phyloP scores from a whole-genome alignment of 1,140 invertebrate species.

The Halictus rubicundus region DNA sequence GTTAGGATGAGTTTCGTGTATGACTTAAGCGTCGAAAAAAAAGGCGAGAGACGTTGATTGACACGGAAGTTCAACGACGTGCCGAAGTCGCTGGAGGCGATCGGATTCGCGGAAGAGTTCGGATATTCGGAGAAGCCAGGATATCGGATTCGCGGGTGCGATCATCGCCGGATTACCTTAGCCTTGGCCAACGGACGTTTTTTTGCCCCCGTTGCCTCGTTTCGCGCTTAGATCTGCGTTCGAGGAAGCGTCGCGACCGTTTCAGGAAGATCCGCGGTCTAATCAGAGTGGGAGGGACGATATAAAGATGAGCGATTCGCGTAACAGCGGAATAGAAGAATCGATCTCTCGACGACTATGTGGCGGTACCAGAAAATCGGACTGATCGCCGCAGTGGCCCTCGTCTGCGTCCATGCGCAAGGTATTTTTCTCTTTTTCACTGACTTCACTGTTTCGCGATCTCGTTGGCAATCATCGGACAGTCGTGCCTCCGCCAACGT shows the following conservation, averaged over 20 bases:
- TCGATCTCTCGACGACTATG: constrained; percentile 51
- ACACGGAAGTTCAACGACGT: neutral
- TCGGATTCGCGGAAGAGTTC: neutral
- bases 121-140: too few species aligned
- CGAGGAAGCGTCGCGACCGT: constrained; percentile 30
- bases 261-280: constrained; percentile 54
- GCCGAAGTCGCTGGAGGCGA: neutral
- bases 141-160: neutral
- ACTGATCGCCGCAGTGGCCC: constrained; percentile 52
- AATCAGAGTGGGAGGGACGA: constrained; percentile 53
- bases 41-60: neutral
- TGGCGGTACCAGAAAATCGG: constrained; percentile 53
- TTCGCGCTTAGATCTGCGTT: constrained; percentile 25
- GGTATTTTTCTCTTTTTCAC: constrained; percentile 39
- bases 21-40: neutral
- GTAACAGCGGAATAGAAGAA: constrained; percentile 34
- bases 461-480: too few species aligned
- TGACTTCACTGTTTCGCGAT: too few species aligned
- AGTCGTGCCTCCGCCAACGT: too few species aligned
- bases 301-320: constrained; percentile 56
- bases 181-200: constrained; percentile 38
- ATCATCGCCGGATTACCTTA: constrained; percentile 37
- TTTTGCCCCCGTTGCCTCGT: constrained; percentile 44
- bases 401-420: constrained; percentile 51
- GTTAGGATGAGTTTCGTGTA: too few species aligned